Base-by-base conservation (phyloP, 2,797 vertebrate genomes). In the Pangasius djambal region DNA sequence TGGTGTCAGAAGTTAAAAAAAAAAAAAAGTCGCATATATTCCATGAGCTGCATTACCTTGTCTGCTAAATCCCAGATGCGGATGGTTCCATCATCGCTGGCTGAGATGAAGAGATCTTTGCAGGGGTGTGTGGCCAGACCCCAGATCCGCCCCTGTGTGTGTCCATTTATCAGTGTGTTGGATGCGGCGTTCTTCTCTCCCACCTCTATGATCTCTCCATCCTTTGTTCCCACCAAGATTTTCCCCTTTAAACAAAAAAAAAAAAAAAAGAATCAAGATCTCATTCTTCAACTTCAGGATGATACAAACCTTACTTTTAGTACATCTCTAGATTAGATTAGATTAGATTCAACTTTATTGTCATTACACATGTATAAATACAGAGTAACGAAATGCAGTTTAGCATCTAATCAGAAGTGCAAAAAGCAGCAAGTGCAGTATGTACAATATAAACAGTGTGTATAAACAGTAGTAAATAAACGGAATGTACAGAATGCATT, bases 151-250 rank as follows among this genome's bases (percentile, higher is more conserved):
- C 98, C 98, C 93, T 97, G 97, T 89, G 97, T 98, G 94, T 99
- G 98, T 34, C 98, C 97, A 22, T 98, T 98, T 90, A 98, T 98
- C 94, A 99, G 94, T 67, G 98, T 97, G 94, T 99, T 99, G 70
- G 98, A 99, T 72, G 98, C 98, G 1, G 98, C 98, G 0, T 98
- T 99, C 96, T 99, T 99, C 90, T 99, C 98, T 89, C 98, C 98
- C 55, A 99, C 97, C 95, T 99, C 98, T 40, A 99, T 97, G 91
- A 99, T 98, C 96, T 99, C 98, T 2, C 98, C 98, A 16, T 99
- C 97, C 95, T 98, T 99, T 22, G 98, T 99, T 92, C 98, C 98
- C 87, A 99, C 98, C 91, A 99, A 94, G 92, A 99, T 98, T 92
- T 99, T 99, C 6, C 98, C 98, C 98, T 99, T 91, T 31, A 15